Evolutionary conservation across 1,140 invertebrate genomes (phyloP).

Genomic region (Dendrolimus kikuchii): DNA sequence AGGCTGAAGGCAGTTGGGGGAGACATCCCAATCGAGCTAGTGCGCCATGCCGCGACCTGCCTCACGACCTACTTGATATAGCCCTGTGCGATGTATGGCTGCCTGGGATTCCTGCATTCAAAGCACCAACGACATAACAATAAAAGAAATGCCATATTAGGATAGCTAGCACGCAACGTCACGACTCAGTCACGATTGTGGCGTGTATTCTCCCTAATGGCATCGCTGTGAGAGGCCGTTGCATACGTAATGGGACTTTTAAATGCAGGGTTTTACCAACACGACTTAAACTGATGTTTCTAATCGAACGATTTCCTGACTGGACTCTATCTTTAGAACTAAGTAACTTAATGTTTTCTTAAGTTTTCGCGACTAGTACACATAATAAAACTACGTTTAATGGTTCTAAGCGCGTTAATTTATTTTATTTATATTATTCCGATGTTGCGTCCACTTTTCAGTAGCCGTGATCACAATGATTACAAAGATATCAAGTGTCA

Average conservation of each 20-base stretch:
- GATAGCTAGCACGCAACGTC: conserved; percentile 12
- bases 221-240: conserved; percentile 4
- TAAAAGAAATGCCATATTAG: conserved; percentile 10
- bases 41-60: conserved; percentile 38
- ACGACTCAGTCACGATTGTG: conserved; percentile 16
- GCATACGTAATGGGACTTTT: conserved; percentile 4
- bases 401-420: too few relatives aligned
- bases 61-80: conserved; percentile 38
- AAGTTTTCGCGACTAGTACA: too few relatives aligned
- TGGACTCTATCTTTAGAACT: too few relatives aligned
- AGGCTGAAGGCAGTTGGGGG: conserved; percentile 6
- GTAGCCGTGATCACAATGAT: too few relatives aligned
- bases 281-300: too few relatives aligned
- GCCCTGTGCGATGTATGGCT: conserved; percentile 3
- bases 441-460: too few relatives aligned
- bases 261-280: background rate
- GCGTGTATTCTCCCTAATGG: conserved; percentile 15
- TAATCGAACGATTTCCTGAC: too few relatives aligned
- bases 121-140: conserved; percentile 1
- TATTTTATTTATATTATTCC: too few relatives aligned
- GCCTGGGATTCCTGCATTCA: background rate
- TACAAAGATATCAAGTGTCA: too few relatives aligned
- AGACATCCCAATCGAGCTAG: conserved; percentile 19
- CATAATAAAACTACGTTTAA: too few relatives aligned
- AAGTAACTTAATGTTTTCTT: too few relatives aligned